Base-by-base conservation (phyloP, 2,113 vertebrate species). In the Bujurquina vittata region DNA sequence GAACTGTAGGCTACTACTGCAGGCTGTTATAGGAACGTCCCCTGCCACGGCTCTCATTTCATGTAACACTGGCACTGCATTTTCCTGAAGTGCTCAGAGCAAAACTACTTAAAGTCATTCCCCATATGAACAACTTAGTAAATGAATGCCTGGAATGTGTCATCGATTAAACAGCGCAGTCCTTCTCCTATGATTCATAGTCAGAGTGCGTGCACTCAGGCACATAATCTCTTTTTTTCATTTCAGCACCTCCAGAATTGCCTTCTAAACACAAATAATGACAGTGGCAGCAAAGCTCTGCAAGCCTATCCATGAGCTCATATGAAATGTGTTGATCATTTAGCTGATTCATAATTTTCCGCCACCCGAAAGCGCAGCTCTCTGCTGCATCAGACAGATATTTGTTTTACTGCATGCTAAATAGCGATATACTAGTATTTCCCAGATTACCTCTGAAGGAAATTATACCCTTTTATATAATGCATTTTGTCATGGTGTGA, bases 151-250 rank as follows among this genome's bases (percentile, higher is more conserved):
- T 77, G 63, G 80, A 79, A 82, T 85, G 77, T 90, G 88, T 89
- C 92, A 94, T 93, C 75, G 92, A 95, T 93, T 93, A 91, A 90
- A 89, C 89, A 80, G 87, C 83, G 72, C 74, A 80, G 58, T 82
- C 90, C 52, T 89, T 86, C 85, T 86, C 72, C 57, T 84, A 65
- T 93, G 89, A 91, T 89, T 92, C 92, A 89, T 89, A 75, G 84
- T 84, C 78, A 87, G 85, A 59, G 75, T 80, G 83, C 77, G 88
- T 88, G 85, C 88, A 84, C 61, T 91, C 92, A 89, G 85, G 88
- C 88, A 90, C 83, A 83, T 93, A 92, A 94, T 93, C 91, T 92
- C 89, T 90, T 85, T 93, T 92, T 93, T 93, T 93, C 88, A 89
- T 93, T 89, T 91, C 89, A 93, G 89, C 91, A 91, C 77, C 90